Base-by-base conservation (phyloP, 2,113 vertebrate species). In the Casuarius casuarius region DNA sequence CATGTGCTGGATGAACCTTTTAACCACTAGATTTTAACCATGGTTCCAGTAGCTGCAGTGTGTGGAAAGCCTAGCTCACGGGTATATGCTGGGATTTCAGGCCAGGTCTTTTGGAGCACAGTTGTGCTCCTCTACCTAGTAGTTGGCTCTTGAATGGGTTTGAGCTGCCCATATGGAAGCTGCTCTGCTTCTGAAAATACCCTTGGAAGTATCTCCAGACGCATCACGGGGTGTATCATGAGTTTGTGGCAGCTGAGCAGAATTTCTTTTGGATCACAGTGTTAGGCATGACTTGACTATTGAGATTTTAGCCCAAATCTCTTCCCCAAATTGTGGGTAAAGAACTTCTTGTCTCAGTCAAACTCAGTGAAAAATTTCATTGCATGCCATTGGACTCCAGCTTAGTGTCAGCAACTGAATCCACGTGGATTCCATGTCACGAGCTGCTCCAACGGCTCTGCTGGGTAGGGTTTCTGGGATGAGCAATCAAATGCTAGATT, bases 401-500 rank as follows among this genome's bases (percentile, higher is more conserved):
- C 29, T 90, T 49, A 13, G 35, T 49, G 20, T 33, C 26, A 35
- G 21, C 8, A 56, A 0, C 13, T 17, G 25, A 44, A 19, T 2
- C 65, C 11, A 17, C 7, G 3, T 0, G 0, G 0, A 6, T 8
- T 72, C 20, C 48, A n/a, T 51, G 28, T 5, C 44, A n/a, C 58
- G 3, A 63, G 71, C 48, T 79, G 48, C 38, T 68, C 59, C 67
- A 51, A 29, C 16, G 31, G 11, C 15, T 51, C 38, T 4, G 7
- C 19, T 48, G 31, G 48, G 31, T 20, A 21, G 49, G 38, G 26
- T 73, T 68, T 54, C 12, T 61, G 66, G 56, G 31, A 59, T 33
- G 26, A 59, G 56, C 56, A 33, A 29, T 33, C 56, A 59, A 59
- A 33, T 59, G 31, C 49, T 26, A 65, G 75, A 35, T 18, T 62